Conservation (phyloP, 1,140 invertebrate genomes). For the Sarcophaga peregrina region DNA sequence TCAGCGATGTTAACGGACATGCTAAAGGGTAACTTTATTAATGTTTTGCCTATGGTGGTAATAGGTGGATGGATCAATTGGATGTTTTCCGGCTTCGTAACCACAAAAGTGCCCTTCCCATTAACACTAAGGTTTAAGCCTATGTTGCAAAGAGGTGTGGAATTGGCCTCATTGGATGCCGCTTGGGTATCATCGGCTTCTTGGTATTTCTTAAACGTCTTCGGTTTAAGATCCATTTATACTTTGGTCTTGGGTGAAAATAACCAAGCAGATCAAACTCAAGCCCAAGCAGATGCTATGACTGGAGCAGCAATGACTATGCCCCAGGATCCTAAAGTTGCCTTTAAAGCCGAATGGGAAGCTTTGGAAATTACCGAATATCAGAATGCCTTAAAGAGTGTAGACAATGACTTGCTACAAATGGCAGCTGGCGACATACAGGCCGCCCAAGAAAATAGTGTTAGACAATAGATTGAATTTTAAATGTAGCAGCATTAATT, state of each 20-base stretch:
- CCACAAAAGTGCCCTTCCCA: slow-evolving; percentile 99
- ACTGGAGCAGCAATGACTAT: slow-evolving; percentile 96
- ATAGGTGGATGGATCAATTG: slow-evolving; percentile 99
- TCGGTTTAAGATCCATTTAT: slow-evolving; percentile 98
- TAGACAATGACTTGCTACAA: slow-evolving; percentile 72
- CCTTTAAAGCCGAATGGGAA: slow-evolving; percentile 99
- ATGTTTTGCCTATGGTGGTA: slow-evolving; percentile 97
- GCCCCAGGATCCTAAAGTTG: slow-evolving; percentile 97
- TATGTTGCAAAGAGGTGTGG: slow-evolving; percentile 98
- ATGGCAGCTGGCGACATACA: slow-evolving; percentile 48
- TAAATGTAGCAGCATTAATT: slow-evolving; percentile 25
- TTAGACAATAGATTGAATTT: slow-evolving; percentile 47
- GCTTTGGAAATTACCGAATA: slow-evolving; percentile 96
- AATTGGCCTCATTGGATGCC: slow-evolving; percentile 93
- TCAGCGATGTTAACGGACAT: slow-evolving; percentile 95
- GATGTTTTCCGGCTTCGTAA: slow-evolving; percentile 99
- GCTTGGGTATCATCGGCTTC: slow-evolving; percentile 99
- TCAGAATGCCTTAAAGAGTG: slow-evolving; percentile 86
- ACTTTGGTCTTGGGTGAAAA: slow-evolving; percentile 97
- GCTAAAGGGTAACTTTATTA: slow-evolving; percentile 98
- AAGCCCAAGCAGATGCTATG: slow-evolving; percentile 98
- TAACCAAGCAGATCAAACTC: slow-evolving; percentile 96
- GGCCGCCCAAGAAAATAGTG: slow-evolving; percentile 44
- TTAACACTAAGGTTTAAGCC: slow-evolving; percentile 97
- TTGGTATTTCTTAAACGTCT: slow-evolving; percentile 99